These are phyloP conservation scores for Odontamblyopus lacepedii DNA, from an alignment of 2,797 vertebrate species.

Conservation along the genomic window DNA sequence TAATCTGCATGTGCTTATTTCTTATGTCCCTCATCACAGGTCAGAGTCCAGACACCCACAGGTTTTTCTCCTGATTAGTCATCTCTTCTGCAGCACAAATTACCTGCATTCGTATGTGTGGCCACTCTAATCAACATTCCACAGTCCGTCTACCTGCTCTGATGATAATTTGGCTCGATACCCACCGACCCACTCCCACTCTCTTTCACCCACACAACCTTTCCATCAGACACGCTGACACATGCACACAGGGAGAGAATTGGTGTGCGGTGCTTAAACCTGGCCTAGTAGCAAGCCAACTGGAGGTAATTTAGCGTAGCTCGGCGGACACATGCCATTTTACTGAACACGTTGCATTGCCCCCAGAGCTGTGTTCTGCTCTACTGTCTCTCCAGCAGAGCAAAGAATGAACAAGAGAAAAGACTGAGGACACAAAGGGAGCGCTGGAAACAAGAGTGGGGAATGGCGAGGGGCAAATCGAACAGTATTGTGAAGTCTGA, in stretches of 20 bases:
- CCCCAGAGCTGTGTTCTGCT: constrained; percentile 67
- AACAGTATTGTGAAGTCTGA: constrained; percentile 3
- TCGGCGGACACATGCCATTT: constrained; percentile 73
- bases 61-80: constrained; percentile 58
- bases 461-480: constrained; percentile 14
- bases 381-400: constrained; percentile 61
- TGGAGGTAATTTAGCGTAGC: constrained; percentile 75
- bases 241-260: constrained; percentile 24
- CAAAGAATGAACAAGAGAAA: constrained; percentile 61
- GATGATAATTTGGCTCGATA: constrained; percentile 59
- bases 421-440: constrained; percentile 43
- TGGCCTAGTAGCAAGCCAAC: constrained; percentile 63
- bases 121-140: constrained; percentile 64
- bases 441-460: constrained; percentile 36
- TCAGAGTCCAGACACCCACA: constrained; percentile 56
- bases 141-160: constrained; percentile 51
- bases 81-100: constrained; percentile 54
- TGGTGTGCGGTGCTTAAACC: constrained; percentile 60
- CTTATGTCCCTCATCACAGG: constrained; percentile 52
- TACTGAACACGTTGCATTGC: constrained; percentile 68
- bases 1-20: constrained; percentile 22
- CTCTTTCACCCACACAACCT: constrained; percentile 51
- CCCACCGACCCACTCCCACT: constrained; percentile 41
- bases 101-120: constrained; percentile 39
- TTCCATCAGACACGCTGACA: constrained; percentile 32